Base-by-base conservation (phyloP, 2,797 vertebrate species). In the Hydrolagus colliei region DNA sequence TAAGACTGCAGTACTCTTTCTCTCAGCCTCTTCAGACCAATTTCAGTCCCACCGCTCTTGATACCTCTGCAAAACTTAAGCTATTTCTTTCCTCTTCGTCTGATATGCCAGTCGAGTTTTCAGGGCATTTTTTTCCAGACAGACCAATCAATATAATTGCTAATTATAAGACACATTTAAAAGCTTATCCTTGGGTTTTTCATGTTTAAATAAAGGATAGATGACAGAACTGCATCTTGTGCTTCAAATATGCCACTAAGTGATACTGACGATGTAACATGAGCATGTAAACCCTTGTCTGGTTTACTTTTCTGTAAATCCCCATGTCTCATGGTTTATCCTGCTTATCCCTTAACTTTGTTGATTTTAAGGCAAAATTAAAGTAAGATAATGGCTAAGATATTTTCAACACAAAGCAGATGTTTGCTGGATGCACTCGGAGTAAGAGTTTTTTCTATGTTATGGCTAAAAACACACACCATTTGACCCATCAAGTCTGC, bases 321-420 rank as follows among this genome's bases (percentile, higher is more conserved):
- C 67, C 65, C 65, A 67, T 71, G 79, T 41, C 22, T 9, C 67
- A 82, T 52, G 61, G 22, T 32, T 27, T 8, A 67, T 82, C 63
- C 12, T 68, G 61, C 68, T 84, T 71, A 32, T 16, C 67, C 32
- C 79, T 18, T 27, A 84, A 65, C 2, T 68, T 84, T 84, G 79
- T 84, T 84, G 79, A 84, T 67, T 84, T 84, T 71, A 71, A 68
- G 65, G 61, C 16, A 20, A 18, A 68, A 84, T 68, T 82, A 65
- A 59, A 82, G 27, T 1, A 27, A 27, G 27, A 27, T 52, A 52
- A 52, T 52, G 41, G 41, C 41, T 52, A 3, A 52, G 41, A 3
- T 52, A 0, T 52, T 0, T 52, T 52, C 6, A 52, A 52, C 41
- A 52, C 6, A 6, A 52, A 52, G 41, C 41, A 52, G 41, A 52